Evolutionary conservation across 1,140 invertebrate genomes (phyloP).

Genomic region (Drosophila sproati): DNA sequence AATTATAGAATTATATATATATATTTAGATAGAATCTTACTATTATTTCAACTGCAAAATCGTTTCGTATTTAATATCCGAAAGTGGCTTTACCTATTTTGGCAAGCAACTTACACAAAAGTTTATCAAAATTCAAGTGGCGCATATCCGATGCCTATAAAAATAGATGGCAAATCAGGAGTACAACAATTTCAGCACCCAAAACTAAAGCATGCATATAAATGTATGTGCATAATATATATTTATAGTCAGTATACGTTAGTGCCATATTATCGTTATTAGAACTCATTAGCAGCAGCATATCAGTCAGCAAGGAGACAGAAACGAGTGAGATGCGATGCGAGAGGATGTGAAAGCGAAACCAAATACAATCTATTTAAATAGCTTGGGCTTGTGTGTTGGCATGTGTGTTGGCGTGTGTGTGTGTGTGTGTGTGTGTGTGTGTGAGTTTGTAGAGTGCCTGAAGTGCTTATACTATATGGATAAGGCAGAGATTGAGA

Average conservation of each 20-base stretch:
- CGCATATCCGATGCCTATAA: neutral
- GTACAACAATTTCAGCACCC: neutral
- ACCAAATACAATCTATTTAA: constrained; percentile 29
- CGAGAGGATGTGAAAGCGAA: constrained; percentile 24
- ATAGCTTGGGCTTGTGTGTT: constrained; percentile 12
- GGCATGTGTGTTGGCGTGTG: neutral
- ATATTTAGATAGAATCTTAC: too few species aligned
- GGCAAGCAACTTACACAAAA: neutral
- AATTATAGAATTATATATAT: too few species aligned
- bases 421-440: constrained; percentile 13
- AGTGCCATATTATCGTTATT: constrained; percentile 72
- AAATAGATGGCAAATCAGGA: neutral
- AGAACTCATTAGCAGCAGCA: constrained; percentile 73
- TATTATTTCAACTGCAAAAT: too few species aligned
- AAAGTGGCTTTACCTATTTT: too few species aligned
- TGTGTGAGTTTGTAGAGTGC: constrained; percentile 3
- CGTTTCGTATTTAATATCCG: too few species aligned
- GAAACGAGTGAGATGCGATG: neutral
- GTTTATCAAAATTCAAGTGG: neutral
- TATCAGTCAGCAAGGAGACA: constrained; percentile 15
- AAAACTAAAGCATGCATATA: constrained; percentile 20
- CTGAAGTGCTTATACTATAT: constrained; percentile 31
- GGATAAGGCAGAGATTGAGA: constrained; percentile 9
- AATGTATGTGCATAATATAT: constrained; percentile 37
- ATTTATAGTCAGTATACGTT: constrained; percentile 53